Evolutionary conservation across 2,113 vertebrate genomes (phyloP).

Genomic region (Neolamprologus caudopunctatus): DNA sequence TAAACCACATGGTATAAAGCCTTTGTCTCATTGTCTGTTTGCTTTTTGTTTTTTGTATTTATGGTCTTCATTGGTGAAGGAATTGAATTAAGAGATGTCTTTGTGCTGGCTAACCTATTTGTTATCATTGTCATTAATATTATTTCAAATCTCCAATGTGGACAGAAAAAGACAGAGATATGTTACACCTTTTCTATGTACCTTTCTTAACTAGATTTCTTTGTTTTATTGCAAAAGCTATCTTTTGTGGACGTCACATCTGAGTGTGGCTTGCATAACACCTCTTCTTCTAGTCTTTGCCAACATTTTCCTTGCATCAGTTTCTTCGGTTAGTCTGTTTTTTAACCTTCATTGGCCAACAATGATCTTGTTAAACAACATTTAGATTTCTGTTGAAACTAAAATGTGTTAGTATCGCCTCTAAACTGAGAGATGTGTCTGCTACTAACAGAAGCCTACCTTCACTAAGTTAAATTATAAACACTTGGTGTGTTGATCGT

Average conservation of each 20-base stretch:
- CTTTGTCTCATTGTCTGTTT: background rate
- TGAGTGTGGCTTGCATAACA: background rate
- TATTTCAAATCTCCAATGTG: background rate
- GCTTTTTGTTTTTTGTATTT: background rate
- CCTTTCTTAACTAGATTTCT: background rate
- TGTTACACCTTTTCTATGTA: background rate
- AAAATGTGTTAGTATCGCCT: background rate
- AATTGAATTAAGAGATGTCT: background rate
- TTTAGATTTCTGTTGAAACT: background rate
- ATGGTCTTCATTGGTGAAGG: background rate
- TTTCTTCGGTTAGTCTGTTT: background rate
- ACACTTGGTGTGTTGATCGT: background rate
- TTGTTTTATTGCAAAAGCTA: background rate
- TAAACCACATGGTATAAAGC: background rate
- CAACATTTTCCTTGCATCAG: background rate
- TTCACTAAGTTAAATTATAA: background rate
- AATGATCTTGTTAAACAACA: background rate
- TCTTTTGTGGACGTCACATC: background rate
- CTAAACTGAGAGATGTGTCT: background rate
- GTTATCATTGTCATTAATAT: background rate
- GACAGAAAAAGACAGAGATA: background rate
- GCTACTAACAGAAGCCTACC: background rate
- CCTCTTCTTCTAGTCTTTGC: background rate
- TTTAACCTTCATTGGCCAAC: background rate
- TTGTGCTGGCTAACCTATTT: background rate